A percentile compares a stretch with the other conserved stretches of the same genome.
Evolutionary conservation across 2,888 invertebrate genomes (phyloP).

Genomic region (Malachius bipustulatus): DNA sequence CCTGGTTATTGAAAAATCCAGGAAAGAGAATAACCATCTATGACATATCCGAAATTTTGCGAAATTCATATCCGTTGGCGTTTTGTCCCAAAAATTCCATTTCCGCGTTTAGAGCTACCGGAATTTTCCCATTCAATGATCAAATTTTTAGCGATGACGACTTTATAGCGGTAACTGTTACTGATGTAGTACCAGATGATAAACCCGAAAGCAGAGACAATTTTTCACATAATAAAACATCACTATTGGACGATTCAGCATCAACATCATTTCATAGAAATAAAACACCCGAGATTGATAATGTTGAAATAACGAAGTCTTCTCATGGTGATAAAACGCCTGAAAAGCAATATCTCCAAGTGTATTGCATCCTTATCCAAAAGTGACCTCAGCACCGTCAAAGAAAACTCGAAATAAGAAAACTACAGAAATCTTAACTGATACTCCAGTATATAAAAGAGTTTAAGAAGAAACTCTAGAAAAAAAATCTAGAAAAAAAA

Average conservation of each 20-base stretch:
- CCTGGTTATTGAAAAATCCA: slow-evolving; percentile 5
- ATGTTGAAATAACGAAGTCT: background rate
- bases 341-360: background rate
- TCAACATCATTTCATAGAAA: background rate
- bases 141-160: slow-evolving; percentile 1
- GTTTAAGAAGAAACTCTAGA: slow-evolving; percentile 1
- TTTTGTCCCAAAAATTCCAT: slow-evolving; percentile 4
- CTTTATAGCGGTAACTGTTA: background rate
- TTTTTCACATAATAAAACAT: background rate
- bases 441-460: background rate
- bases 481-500: background rate
- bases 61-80: slow-evolving; percentile 6
- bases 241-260: background rate
- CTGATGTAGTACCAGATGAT: background rate
- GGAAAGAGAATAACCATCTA: slow-evolving; percentile 1
- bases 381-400: background rate
- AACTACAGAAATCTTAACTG: slow-evolving; percentile 1
- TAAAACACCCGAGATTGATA: background rate
- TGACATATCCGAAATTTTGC: slow-evolving; percentile 5
- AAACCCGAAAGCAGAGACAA: too few species aligned
- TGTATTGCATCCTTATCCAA: background rate
- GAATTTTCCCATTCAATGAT: background rate
- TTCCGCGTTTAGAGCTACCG: background rate
- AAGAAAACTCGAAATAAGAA: background rate
- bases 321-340: background rate